Evolutionary conservation across 2,113 vertebrate genomes (phyloP), one percentile per base, ranked within the genome.

Genomic region (Rallus limicola): DNA sequence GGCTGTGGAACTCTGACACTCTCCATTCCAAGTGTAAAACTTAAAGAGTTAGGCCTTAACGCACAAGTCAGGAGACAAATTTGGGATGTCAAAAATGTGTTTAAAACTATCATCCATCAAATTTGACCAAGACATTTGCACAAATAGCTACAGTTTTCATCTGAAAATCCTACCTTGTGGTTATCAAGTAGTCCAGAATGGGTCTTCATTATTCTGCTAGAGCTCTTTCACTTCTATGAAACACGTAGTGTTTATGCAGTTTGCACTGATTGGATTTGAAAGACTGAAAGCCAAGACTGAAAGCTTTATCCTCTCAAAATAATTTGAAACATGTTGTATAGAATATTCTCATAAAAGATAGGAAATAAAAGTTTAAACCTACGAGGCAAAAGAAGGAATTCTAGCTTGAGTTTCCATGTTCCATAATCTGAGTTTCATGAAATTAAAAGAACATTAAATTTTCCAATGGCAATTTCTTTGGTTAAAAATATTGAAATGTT

Each of bases 61-160:
- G 16, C 5, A 4, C 26, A 77, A 55, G 5, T 60, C 29, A 53
- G 11, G 25, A 81, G 76, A 60, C 3, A 42, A 40, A 70, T 86
- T 29, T 5, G n/a, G 18, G 6, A n/a, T 55, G 11, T 36, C 24
- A 36, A n/a, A 77, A 59, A 48, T 24, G 7, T 40, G 31, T 71
- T 69, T 70, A 52, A 64, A 63, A 21, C 11, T 63, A 12, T 70
- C 0, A 1, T 4, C 42, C 42, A 25, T 36, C 11, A 34, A 71
- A 65, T 71, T 84, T 52, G 16, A 11, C 13, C 29, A 11, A 69
- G n/a, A 48, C 2, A 28, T 42, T 72, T 77, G 33, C 74, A 77
- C 9, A 65, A 64, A 62, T 56, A 0, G 0, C 10, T 42, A 8
- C 6, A 52, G 14, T 69, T 65, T 33, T 48, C 4, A 46, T 15